Evolutionary conservation across 2,113 vertebrate genomes (phyloP), one percentile per base, ranked within the genome.

Genomic region (Athene noctua): DNA sequence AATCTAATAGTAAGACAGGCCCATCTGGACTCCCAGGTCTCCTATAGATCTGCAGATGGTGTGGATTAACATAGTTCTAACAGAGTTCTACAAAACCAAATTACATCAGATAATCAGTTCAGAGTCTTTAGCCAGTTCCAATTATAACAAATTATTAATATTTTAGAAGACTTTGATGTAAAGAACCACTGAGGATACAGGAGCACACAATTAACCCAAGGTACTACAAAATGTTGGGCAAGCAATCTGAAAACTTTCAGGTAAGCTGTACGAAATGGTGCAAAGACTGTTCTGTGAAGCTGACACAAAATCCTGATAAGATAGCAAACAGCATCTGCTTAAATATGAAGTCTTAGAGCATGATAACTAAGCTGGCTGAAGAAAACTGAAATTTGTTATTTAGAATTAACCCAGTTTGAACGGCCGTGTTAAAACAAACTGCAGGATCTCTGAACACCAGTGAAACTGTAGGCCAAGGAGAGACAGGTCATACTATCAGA

Each of bases 1-100:
- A 80, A 75, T 85, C 27, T 58, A 80, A 80, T 27, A 80, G 71
- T 62, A 94, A 88, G 79, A 77, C 14, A 71, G 32, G 18, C 66
- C 85, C 78, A 95, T 94, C 67, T 90, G 75, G 91, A 90, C 47
- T 63, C 75, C 59, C 61, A 91, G 42, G 51, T 82, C 67, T 92
- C 67, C 63, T 71, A 54, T 0, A 88, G 82, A 83, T 66, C 27
- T 83, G 67, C 92, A 93, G 55, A 74, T 84, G 86, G 62, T 74
- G 30, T 70, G 46, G 92, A 78, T 91, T 51, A 92, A 62, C 46
- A 59, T 2, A 27, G 36, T 47, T 86, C 63, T 54, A 95, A 57
- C 14, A 80, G 49, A 83, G n/a, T 66, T 74, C 51, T 70, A 78
- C 25, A 71, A 86, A 91, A 42, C 22, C 49, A 88, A 80, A 71